phyloP scores from a whole-genome alignment of 2,888 invertebrate genomes.

The Zaprionus bogoriensis region DNA sequence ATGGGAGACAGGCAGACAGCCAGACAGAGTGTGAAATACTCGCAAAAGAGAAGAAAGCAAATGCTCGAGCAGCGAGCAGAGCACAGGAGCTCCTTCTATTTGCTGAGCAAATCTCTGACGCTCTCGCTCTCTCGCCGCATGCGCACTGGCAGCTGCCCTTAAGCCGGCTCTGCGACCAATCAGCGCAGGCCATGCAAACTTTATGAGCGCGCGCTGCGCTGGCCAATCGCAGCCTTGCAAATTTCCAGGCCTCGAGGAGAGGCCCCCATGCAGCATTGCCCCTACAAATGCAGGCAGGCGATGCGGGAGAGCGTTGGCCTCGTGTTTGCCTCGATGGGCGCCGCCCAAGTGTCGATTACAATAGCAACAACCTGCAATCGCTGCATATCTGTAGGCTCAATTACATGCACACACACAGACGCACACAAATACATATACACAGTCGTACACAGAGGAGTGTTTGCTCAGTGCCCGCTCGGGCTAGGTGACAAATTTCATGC shows the following conservation, averaged over 20 bases:
- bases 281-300: slow-evolving; percentile 50
- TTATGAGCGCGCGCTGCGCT: slow-evolving; percentile 57
- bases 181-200: slow-evolving; percentile 47
- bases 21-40: slow-evolving; percentile 42
- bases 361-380: slow-evolving; percentile 54
- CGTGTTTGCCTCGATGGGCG: slow-evolving; percentile 74
- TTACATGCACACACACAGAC: slow-evolving; percentile 43
- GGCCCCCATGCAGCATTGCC: slow-evolving; percentile 36
- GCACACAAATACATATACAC: slow-evolving; percentile 6
- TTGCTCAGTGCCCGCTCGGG: slow-evolving; percentile 52
- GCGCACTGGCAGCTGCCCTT: slow-evolving; percentile 75
- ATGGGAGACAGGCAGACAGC: slow-evolving; percentile 4
- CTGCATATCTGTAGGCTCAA: slow-evolving; percentile 77
- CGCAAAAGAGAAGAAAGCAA: slow-evolving; percentile 47
- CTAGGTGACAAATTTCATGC: slow-evolving; percentile 78
- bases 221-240: slow-evolving; percentile 66
- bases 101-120: slow-evolving; percentile 65
- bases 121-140: slow-evolving; percentile 52
- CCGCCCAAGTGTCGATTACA: slow-evolving; percentile 80
- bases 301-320: slow-evolving; percentile 38
- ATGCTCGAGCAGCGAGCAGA: slow-evolving; percentile 27
- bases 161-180: slow-evolving; percentile 69
- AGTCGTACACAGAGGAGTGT: slow-evolving; percentile 44
- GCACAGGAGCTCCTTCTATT: slow-evolving; percentile 64
- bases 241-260: slow-evolving; percentile 55